Conservation (phyloP, 2,888 invertebrate species). For the Ypsolopha sequella region DNA sequence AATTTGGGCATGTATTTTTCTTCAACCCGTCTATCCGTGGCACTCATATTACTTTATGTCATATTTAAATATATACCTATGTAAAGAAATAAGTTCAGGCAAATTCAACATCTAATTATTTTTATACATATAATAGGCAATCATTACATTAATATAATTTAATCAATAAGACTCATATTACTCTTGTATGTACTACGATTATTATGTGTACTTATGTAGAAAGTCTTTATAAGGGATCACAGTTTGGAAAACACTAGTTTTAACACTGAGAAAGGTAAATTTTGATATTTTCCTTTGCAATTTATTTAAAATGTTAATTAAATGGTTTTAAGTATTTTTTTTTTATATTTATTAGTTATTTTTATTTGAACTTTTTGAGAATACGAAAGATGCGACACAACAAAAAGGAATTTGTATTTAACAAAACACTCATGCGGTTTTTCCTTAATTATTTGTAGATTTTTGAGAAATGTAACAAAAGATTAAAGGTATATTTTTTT, state of each 20-base stretch:
- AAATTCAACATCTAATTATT: not conserved
- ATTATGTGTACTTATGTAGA: slow-evolving; percentile 57
- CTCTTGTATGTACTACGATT: slow-evolving; percentile 15
- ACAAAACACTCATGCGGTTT: no score
- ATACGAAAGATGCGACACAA: no score
- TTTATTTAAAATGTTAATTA: no score
- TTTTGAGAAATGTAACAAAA: no score
- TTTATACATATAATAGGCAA: not conserved
- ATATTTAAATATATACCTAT: not conserved
- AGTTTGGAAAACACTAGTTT: slow-evolving; percentile 66
- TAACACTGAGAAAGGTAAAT: slow-evolving; percentile 40
- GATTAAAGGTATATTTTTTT: no score
- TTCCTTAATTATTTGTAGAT: no score
- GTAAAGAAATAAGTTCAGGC: not conserved
- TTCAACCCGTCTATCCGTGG: no score
- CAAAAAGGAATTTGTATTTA: no score
- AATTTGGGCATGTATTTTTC: not conserved
- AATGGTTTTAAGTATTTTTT: no score
- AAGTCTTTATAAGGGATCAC: slow-evolving; percentile 70
- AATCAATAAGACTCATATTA: not conserved
- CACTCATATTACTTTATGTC: not conserved
- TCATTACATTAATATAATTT: not conserved
- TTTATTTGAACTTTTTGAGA: no score
- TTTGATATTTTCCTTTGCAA: not conserved
- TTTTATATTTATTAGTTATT: no score